phyloP scores from a whole-genome alignment of 2,888 invertebrate species.

The Ernsta delagoae region DNA sequence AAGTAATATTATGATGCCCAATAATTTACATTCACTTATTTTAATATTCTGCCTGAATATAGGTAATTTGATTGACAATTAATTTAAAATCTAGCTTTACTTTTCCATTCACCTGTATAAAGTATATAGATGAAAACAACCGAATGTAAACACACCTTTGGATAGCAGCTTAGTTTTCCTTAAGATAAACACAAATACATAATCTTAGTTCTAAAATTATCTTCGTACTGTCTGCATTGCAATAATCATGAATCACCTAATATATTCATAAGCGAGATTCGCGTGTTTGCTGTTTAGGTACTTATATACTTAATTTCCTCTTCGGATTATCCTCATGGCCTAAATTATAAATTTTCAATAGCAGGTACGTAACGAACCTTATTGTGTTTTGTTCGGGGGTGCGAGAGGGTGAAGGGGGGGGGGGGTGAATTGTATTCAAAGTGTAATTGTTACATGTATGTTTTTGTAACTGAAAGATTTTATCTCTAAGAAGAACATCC shows the following conservation, averaged over 20 bases:
- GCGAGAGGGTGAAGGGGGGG: background rate
- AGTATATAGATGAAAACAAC: background rate
- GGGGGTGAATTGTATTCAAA: too few species aligned
- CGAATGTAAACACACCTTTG: background rate
- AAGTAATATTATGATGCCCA: too few species aligned
- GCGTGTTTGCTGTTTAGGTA: constrained; percentile 1
- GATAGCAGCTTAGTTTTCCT: constrained; percentile 9
- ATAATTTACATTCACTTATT: too few species aligned
- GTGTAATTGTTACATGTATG: too few species aligned
- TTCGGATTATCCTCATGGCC: background rate
- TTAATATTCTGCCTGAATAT: too few species aligned
- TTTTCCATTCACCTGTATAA: too few species aligned
- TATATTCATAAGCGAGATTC: constrained; percentile 9
- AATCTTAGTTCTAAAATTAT: constrained; percentile 28
- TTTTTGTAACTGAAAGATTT: too few species aligned
- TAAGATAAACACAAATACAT: constrained; percentile 13
- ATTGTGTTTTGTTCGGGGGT: background rate
- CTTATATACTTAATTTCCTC: background rate
- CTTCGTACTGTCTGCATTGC: constrained; percentile 13
- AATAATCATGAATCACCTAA: constrained; percentile 5
- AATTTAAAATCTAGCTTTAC: too few species aligned
- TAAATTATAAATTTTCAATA: constrained; percentile 8
- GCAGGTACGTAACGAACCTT: background rate
- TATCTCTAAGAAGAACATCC: too few species aligned
- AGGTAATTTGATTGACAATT: too few species aligned